Evolutionary conservation across 1,140 invertebrate genomes (phyloP).

Genomic region (Oryzaephilus surinamensis): DNA sequence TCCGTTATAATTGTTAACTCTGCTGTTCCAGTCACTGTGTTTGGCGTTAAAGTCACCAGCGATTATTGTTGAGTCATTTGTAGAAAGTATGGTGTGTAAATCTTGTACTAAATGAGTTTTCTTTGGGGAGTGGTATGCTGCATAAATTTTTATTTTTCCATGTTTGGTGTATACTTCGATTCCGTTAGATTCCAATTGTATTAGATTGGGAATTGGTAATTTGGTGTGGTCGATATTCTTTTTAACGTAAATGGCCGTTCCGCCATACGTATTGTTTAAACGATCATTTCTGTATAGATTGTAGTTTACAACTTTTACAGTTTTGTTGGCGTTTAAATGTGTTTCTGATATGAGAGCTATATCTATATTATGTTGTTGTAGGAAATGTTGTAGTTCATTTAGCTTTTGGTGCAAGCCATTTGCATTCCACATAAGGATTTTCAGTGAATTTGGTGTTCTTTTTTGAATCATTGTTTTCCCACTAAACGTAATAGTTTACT

Average conservation of each 20-base stretch:
- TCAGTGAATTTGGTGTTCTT: no score
- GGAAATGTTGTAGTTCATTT: background rate
- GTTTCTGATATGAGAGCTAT: conserved; percentile 2
- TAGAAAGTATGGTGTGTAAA: background rate
- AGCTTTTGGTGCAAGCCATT: conserved; percentile 1
- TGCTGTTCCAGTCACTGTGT: conserved; percentile 3
- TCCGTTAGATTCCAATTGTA: background rate
- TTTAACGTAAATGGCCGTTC: no score
- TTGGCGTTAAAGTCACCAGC: conserved; percentile 3
- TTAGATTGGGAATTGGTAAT: background rate
- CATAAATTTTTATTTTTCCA: background rate
- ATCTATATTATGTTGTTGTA: background rate
- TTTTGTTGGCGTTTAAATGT: background rate
- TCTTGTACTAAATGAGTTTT: background rate
- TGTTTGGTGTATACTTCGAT: background rate
- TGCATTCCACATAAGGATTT: conserved; percentile 3
- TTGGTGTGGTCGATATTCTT: no score
- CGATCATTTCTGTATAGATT: background rate
- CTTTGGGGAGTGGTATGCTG: background rate
- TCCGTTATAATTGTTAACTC: background rate
- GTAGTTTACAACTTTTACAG: background rate
- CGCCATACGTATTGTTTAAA: conserved; percentile 1
- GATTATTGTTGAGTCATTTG: background rate
- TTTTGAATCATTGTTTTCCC: no score
- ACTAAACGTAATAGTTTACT: no score